Evolutionary conservation across 2,113 vertebrate genomes (phyloP), one percentile per base, ranked within the genome.

Genomic region (Rhea americana): DNA sequence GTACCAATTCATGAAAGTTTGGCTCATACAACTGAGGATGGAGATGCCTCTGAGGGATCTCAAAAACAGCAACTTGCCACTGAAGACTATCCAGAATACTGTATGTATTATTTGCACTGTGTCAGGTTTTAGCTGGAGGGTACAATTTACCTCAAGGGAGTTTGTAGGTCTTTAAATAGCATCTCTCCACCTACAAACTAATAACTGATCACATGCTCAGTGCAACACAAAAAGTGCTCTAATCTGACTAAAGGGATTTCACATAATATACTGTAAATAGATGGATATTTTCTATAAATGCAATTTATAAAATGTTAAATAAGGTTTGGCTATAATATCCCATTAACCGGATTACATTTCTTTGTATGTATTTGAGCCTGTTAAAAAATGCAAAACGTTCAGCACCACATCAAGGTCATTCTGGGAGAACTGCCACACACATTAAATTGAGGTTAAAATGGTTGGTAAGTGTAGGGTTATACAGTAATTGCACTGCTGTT

Each of bases 141-240:
- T 81, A 97, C 95, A 97, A 97, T 97, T 98, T 95, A 97, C 96
- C 97, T 97, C 96, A 97, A 98, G 96, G 72, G 77, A 93, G 61
- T 76, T 92, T 79, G 82, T 94, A 96, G 93, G 89, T 81, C 95
- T 96, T 91, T 97, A 97, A 97, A 97, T 97, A 96, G 95, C 91
- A 75, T 91, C 90, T 89, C 85, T 96, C 89, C 91, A 91, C 72
- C 94, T 97, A 96, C 96, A 96, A 91, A 94, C 94, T 97, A 97
- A 97, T 97, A 96, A 97, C 87, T 87, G 96, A 94, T 96, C 87
- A 97, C 93, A 92, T 77, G 80, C 65, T 74, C 84, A 73, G 78
- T 1, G 1, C 73, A 66, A 80, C 8, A 73, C 35, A 84, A 51
- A 58, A 94, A 95, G 63, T 78, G 41, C 50, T 67, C 28, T 35